Evolutionary conservation across 2,888 invertebrate species (phyloP).

Genomic region (Thecophora atra): DNA sequence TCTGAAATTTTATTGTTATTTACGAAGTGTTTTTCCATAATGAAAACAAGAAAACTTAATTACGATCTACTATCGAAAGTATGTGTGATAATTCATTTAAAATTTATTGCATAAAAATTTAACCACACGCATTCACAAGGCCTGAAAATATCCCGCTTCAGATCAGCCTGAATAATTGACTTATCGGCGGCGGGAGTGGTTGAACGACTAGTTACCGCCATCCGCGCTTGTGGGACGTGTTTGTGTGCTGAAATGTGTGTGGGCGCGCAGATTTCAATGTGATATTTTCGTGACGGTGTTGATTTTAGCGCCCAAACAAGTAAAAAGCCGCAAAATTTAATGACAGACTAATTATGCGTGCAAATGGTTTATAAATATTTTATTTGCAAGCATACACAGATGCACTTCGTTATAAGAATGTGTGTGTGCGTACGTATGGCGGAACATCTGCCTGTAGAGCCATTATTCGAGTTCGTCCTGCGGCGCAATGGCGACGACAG

Average conservation of each 20-base stretch:
- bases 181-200: conserved; percentile 10
- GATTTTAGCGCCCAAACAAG: conserved; percentile 34
- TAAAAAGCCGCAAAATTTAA: conserved; percentile 58
- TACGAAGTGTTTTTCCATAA: too few relatives aligned
- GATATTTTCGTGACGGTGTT: conserved; percentile 37
- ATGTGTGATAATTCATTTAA: not conserved
- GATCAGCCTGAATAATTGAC: conserved; percentile 22
- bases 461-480: conserved; percentile 37
- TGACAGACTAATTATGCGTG: conserved; percentile 64
- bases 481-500: not conserved
- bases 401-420: not conserved
- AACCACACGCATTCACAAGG: not conserved
- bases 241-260: conserved; percentile 18
- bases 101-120: not conserved
- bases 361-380: conserved; percentile 64
- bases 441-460: not conserved
- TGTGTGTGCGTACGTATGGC: not conserved
- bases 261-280: conserved; percentile 36
- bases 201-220: conserved; percentile 17
- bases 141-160: not conserved
- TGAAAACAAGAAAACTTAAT: too few relatives aligned
- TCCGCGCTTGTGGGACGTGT: conserved; percentile 3
- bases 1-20: too few relatives aligned
- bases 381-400: conserved; percentile 37
- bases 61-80: not conserved